Evolutionary conservation across 2,888 invertebrate species (phyloP).

Genomic region (Acanthoscelides obtectus): DNA sequence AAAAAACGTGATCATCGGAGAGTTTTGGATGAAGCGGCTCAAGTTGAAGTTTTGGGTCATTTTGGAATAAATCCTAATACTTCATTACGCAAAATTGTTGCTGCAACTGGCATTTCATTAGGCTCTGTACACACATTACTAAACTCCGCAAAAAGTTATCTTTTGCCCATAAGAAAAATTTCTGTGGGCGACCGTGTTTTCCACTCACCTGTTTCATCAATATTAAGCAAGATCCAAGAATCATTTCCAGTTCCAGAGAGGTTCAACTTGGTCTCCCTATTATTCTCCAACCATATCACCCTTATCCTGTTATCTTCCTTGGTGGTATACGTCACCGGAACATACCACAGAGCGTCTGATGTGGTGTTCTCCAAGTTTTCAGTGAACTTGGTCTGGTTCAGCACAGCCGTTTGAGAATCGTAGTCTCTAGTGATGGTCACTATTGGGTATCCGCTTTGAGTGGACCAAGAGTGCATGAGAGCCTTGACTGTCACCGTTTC

Average conservation of each 20-base stretch:
- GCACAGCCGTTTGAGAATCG: conserved; percentile 43
- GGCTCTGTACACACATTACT: too few species aligned
- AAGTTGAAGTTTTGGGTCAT: too few species aligned
- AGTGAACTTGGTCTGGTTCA: conserved; percentile 50
- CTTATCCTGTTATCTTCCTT: conserved; percentile 25
- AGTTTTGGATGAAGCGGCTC: too few species aligned
- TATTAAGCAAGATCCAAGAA: conserved; percentile 59
- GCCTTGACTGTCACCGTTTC: conserved; percentile 51
- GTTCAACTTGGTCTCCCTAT: conserved; percentile 30
- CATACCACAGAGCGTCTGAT: conserved; percentile 50
- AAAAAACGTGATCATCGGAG: too few species aligned
- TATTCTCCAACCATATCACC: conserved; percentile 35
- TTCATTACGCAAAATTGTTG: too few species aligned
- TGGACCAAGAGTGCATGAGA: conserved; percentile 70
- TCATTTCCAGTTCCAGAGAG: conserved; percentile 32
- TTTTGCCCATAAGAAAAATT: too few species aligned
- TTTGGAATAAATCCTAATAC: too few species aligned
- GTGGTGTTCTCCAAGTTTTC: conserved; percentile 27
- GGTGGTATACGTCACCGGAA: conserved; percentile 54
- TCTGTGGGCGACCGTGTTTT: neutral
- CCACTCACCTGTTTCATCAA: conserved; percentile 53
- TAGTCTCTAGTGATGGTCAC: conserved; percentile 57
- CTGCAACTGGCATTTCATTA: too few species aligned
- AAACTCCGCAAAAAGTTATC: too few species aligned
- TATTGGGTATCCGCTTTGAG: conserved; percentile 66